These are phyloP conservation scores for Oscheius sp. DNA, from an alignment of 2,888 invertebrate genomes.

Conservation along the genomic window DNA sequence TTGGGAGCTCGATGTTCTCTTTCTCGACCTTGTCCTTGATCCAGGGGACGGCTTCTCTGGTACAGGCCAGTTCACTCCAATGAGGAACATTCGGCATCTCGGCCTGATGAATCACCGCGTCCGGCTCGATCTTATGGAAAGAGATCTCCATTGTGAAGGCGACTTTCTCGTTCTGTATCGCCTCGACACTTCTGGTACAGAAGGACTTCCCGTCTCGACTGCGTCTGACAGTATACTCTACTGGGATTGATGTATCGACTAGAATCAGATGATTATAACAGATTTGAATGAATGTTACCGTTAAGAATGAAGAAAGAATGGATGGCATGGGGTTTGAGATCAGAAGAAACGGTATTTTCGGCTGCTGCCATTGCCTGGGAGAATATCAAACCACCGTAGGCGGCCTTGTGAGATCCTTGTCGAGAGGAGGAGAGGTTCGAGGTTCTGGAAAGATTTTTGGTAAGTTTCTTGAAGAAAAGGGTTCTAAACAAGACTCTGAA, in stretches of 20 bases:
- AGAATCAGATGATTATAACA: slow-evolving; percentile 20
- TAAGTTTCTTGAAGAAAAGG: too few relatives aligned
- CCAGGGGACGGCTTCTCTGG: slow-evolving; percentile 46
- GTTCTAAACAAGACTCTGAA: too few relatives aligned
- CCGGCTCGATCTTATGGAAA: slow-evolving; percentile 63
- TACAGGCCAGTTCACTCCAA: slow-evolving; percentile 48
- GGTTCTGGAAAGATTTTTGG: slow-evolving; percentile 40
- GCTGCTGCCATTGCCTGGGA: slow-evolving; percentile 67
- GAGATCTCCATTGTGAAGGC: slow-evolving; percentile 73
- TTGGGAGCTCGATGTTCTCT: slow-evolving; percentile 41
- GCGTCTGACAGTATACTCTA: slow-evolving; percentile 75
- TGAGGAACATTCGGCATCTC: slow-evolving; percentile 56
- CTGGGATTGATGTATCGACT: slow-evolving; percentile 71
- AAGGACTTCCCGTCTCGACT: slow-evolving; percentile 74
- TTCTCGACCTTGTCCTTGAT: slow-evolving; percentile 43
- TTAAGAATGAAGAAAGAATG: slow-evolving; percentile 69
- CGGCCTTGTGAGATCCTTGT: slow-evolving; percentile 53
- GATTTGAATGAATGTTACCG: slow-evolving; percentile 45
- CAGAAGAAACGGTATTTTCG: slow-evolving; percentile 59
- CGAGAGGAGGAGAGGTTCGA: slow-evolving; percentile 47
- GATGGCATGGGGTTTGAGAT: slow-evolving; percentile 64
- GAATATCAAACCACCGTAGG: slow-evolving; percentile 69
- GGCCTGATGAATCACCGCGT: slow-evolving; percentile 53
- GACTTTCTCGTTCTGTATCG: slow-evolving; percentile 74
- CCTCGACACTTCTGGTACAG: slow-evolving; percentile 73